Conservation (phyloP, 92 coral and sea anemone genomes). For the Bergia sp. region DNA sequence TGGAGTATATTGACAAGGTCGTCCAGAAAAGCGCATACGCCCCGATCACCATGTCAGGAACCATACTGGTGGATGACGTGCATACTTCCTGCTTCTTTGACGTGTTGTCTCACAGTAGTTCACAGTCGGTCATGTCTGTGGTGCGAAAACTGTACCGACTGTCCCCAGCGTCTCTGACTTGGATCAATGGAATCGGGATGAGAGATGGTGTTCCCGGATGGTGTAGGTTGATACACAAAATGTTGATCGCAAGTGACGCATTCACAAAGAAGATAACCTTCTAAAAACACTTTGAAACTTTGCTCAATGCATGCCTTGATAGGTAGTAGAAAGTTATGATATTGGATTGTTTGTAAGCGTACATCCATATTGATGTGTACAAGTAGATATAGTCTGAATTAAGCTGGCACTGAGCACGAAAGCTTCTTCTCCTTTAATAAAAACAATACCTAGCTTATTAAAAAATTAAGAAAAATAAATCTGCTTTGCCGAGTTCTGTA, state of each 20-base stretch:
- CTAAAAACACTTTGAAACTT: not conserved
- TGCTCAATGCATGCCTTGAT: too few species aligned
- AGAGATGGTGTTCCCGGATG: constrained; percentile 58
- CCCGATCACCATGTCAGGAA: constrained; percentile 56
- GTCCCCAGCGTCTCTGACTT: constrained; percentile 38
- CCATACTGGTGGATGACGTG: constrained; percentile 53
- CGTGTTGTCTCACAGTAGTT: constrained; percentile 52
- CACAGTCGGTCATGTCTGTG: constrained; percentile 50
- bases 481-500: not conserved
- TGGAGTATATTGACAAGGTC: constrained; percentile 2
- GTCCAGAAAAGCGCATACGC: constrained; percentile 55
- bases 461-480: too few species aligned
- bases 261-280: not conserved
- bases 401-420: not conserved
- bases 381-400: not conserved
- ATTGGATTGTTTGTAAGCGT: not conserved
- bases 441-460: too few species aligned
- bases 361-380: not conserved
- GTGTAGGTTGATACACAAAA: constrained; percentile 51
- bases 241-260: constrained; percentile 13
- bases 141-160: constrained; percentile 47
- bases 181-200: constrained; percentile 51
- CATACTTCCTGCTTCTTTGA: constrained; percentile 64
- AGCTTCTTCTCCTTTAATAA: not conserved
- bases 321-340: not conserved